Base-by-base conservation (phyloP, 2,888 invertebrate species). In the Pinctada fucata region DNA sequence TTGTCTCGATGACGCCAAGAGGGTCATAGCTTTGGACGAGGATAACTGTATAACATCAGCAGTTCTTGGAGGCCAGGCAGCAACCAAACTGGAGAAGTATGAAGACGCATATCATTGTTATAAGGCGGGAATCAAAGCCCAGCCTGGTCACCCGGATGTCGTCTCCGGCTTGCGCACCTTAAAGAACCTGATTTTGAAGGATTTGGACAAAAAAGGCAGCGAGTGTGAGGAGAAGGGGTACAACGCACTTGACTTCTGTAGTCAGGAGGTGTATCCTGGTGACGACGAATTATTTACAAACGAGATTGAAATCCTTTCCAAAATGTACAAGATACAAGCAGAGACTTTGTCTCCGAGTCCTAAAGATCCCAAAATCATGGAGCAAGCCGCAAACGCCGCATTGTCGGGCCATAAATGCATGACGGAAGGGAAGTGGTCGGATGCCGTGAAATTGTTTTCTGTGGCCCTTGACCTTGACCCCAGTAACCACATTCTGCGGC, bases 201-300 rank as follows among this genome's bases (percentile, higher is more conserved):
- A 86, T 13, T 83, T 86, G 31, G 86, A 88, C 13, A 75, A 81
- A 13, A 74, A 64, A 13, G 67, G 80, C 3, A 67, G 58, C 2
- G 78, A 72, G 6, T 64, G 78, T 5, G 70, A 82, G n/a, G 89
- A 89, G 64, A 76, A 80, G 6, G 80, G 82, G 2, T 89, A 88
- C 78, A 89, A 86, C 48, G 89, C 88, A 4, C 83, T 89, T 4
- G 82, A 86, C 31, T 82, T 90, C 71, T 89, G 89, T 72, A 82
- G 83, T 0, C 89, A 89, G 72, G 87, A 85, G 58, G 82, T 85
- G 3, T 90, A 90, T 73, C 90, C 90, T 3, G 90, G 90, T 0
- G 90, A 90, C 67, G 85, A 87, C 52, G 82, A 87, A 70, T 82
- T 88, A 31, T 84, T 86, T 2, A 84, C 79, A 16, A 75, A 84